Percentiles rank a stretch among this genome's conserved stretches.
Conservation (phyloP, 2,888 invertebrate species). For the Subacronicta megacephala region DNA sequence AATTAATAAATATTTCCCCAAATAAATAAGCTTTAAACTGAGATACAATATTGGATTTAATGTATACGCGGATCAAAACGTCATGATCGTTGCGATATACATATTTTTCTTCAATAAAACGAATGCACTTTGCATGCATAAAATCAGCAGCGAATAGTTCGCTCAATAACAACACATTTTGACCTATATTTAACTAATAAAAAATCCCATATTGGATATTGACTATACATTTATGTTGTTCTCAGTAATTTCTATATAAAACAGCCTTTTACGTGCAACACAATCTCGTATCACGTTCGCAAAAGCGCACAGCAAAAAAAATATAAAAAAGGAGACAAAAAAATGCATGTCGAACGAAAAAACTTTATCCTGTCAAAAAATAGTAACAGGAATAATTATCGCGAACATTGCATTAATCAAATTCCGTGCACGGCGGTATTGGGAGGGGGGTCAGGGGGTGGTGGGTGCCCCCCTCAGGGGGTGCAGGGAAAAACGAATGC, state of each 20-base stretch:
- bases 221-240: constrained; percentile 18
- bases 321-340: constrained; percentile 42
- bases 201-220: constrained; percentile 2
- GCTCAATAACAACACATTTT: not conserved
- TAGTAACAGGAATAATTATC: constrained; percentile 89
- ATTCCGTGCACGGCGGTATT: constrained; percentile 88
- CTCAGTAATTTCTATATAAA: constrained; percentile 42
- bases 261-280: constrained; percentile 35
- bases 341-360: constrained; percentile 75
- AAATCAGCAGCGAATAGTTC: not conserved
- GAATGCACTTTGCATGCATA: not conserved
- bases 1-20: constrained; percentile 10
- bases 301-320: constrained; percentile 48
- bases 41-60: constrained; percentile 18
- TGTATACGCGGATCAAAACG: constrained; percentile 28
- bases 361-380: constrained; percentile 87
- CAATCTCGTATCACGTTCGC: constrained; percentile 54
- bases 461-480: constrained; percentile 46
- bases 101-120: constrained; percentile 2
- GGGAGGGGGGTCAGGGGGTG: constrained; percentile 69
- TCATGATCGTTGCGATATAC: constrained; percentile 24
- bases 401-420: constrained; percentile 90
- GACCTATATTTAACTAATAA: constrained; percentile 3
- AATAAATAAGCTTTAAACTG: constrained; percentile 7
- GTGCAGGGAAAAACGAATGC: constrained; percentile 81